Base-by-base conservation (phyloP, 2,888 invertebrate genomes). In the Scotopteryx bipunctaria region DNA sequence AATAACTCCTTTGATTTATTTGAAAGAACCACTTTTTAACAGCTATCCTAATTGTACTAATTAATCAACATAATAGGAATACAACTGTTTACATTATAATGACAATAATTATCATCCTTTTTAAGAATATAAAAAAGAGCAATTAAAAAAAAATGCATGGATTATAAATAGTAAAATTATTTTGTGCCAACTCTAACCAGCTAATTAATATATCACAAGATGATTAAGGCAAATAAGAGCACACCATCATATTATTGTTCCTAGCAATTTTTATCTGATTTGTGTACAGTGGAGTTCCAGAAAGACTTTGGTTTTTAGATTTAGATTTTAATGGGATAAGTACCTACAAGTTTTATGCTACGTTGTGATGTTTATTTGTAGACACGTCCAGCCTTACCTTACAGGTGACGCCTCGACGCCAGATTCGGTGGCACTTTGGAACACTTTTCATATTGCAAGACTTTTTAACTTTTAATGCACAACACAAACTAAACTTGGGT, bases 341-440 rank as follows among this genome's bases (percentile, higher is more conserved):
- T 42, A 25, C 25, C 37, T 32, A 13, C n/a, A 36, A 38, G 55
- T 59, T 55, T 45, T 55, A 78, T 80, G 77, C 85, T 88, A 89
- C 89, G 78, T 82, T 84, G 83, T 83, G 86, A 84, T 88, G 84
- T 86, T 73, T 81, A 85, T 81, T 35, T 85, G 82, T 81, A 89
- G 88, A 87, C 90, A 88, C 90, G 77, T 89, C 91, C 88, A 87
- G 83, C 86, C 91, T 91, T 91, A 91, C 91, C 91, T 91, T 87
- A 69, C 70, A 77, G 79, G 81, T 76, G 86, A 86, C 84, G 89
- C 84, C 88, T 84, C 83, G 89, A 85, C 80, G 88, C 81, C 86
- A 86, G 86, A 77, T 79, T 86, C 83, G 84, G 81, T 88, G 84
- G 88, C 91, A 91, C 91, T 91, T 91, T 81, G 77, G 67, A 82